A percentile compares a stretch with the other conserved stretches of the same genome.
Evolutionary conservation across 1,140 invertebrate genomes (phyloP).

Genomic region (Diplogasteroides magnus): DNA sequence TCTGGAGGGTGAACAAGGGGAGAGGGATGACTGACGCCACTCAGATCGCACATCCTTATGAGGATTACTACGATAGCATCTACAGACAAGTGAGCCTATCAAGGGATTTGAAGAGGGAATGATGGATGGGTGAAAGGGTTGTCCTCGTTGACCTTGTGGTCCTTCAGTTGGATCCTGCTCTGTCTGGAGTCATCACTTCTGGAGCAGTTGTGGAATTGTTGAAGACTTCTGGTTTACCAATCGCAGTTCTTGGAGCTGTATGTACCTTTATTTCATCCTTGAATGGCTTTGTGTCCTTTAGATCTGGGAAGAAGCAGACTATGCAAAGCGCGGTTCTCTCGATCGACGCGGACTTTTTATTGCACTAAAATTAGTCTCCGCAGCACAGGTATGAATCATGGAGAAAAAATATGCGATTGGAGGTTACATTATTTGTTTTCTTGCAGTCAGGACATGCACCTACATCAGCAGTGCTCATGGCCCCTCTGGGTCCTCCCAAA

Average conservation of each 20-base stretch:
- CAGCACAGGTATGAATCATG: conserved; percentile 12
- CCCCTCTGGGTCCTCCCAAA: not conserved
- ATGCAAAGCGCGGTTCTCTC: conserved; percentile 15
- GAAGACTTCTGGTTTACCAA: not conserved
- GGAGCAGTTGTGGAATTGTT: not conserved
- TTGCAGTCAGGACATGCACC: not conserved
- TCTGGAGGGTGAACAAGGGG: not conserved
- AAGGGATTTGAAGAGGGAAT: not conserved
- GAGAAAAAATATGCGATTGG: conserved; percentile 8
- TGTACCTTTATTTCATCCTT: not conserved
- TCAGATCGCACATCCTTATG: not conserved
- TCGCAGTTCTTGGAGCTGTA: not conserved
- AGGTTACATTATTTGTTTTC: not conserved
- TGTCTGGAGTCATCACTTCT: not conserved
- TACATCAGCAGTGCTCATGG: not conserved
- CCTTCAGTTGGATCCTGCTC: not conserved
- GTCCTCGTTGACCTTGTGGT: no score
- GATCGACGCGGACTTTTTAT: conserved; percentile 25
- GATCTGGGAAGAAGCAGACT: conserved; percentile 25
- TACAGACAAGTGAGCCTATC: not conserved
- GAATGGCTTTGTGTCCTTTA: not conserved
- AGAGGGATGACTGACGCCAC: not conserved
- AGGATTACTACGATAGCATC: not conserved
- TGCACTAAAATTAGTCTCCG: conserved; percentile 24
- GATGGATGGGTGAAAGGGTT: not conserved